Evolutionary conservation across 2,888 invertebrate species (phyloP).

Genomic region (Cheilosia variabilis): DNA sequence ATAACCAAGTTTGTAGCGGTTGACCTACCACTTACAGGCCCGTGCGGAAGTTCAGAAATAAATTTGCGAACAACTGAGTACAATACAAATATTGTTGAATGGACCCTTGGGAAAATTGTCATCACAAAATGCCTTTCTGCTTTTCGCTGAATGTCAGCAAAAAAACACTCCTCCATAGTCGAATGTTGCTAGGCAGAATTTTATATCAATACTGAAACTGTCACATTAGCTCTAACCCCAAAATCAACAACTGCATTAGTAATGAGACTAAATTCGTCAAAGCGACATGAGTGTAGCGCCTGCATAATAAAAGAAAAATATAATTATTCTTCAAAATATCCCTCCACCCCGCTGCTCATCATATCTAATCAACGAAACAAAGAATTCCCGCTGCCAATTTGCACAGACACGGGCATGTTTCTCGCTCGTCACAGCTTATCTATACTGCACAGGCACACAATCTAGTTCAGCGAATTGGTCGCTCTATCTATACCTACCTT

Average conservation of each 20-base stretch:
- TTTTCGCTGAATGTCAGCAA: too few species aligned
- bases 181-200: constrained; percentile 18
- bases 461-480: constrained; percentile 1
- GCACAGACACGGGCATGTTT: constrained; percentile 35
- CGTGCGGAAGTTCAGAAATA: too few species aligned
- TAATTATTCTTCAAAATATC: background rate
- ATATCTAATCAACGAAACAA: constrained; percentile 46
- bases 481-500: background rate
- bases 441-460: background rate
- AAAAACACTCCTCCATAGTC: background rate
- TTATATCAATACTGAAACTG: constrained; percentile 3
- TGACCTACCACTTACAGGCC: too few species aligned
- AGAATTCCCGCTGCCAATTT: constrained; percentile 33
- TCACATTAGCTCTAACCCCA: background rate
- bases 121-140: too few species aligned
- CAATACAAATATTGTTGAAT: too few species aligned
- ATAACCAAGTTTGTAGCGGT: too few species aligned
- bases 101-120: too few species aligned
- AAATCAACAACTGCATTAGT: constrained; percentile 3
- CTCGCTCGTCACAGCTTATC: constrained; percentile 50
- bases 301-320: constrained; percentile 1
- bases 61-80: too few species aligned
- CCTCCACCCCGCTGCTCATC: background rate
- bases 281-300: constrained; percentile 20
- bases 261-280: constrained; percentile 23